phyloP scores from a whole-genome alignment of 2,888 invertebrate species.

The Drosophila mimetica region DNA sequence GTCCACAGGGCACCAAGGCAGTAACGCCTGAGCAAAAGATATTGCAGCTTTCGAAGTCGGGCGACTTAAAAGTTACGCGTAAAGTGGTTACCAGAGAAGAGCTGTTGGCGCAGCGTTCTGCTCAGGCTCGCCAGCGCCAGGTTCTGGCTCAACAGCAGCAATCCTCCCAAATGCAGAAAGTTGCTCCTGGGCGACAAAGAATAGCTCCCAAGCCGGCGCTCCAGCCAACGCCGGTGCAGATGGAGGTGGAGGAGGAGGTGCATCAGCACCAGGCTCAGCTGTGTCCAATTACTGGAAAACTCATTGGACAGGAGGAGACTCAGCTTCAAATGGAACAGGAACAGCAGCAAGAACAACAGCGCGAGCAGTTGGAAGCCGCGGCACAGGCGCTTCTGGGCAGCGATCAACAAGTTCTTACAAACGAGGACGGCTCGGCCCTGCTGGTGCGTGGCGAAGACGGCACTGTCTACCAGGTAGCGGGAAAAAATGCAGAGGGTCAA shows the following conservation, averaged over 20 bases:
- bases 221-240: conserved; percentile 54
- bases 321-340: conserved; percentile 73
- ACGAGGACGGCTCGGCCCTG: conserved; percentile 88
- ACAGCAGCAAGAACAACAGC: conserved; percentile 77
- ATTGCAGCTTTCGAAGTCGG: conserved; percentile 85
- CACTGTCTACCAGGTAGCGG: conserved; percentile 87
- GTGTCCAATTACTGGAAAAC: conserved; percentile 88
- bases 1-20: conserved; percentile 57
- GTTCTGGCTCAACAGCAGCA: conserved; percentile 63
- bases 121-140: conserved; percentile 71
- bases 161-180: conserved; percentile 16
- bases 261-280: conserved; percentile 85
- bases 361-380: conserved; percentile 76
- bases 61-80: conserved; percentile 85
- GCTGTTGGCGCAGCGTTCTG: conserved; percentile 66
- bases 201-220: conserved; percentile 83
- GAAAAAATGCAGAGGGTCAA: conserved; percentile 92
- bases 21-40: conserved; percentile 84
- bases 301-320: conserved; percentile 86
- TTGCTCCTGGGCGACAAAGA: conserved; percentile 84
- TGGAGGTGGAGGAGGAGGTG: conserved; percentile 70
- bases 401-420: conserved; percentile 84
- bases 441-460: conserved; percentile 94
- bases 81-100: conserved; percentile 84
- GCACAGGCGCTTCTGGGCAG: conserved; percentile 77